Evolutionary conservation across 2,888 invertebrate species (phyloP).

Genomic region (Lycocerus yunnanus): DNA sequence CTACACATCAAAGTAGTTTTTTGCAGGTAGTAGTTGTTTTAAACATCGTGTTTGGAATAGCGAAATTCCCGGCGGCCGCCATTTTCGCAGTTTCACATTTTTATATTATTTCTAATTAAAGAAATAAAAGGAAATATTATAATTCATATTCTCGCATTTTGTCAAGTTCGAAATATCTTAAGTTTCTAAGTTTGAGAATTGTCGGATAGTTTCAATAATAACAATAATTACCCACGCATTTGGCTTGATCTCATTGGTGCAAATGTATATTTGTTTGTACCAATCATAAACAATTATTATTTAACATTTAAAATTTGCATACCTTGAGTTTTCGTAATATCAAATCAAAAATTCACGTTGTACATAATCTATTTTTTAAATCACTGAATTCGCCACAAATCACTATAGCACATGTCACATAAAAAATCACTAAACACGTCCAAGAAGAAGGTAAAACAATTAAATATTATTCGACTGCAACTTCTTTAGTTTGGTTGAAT

Average conservation of each 20-base stretch:
- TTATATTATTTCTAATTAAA: conserved; percentile 2
- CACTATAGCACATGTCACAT: conserved; percentile 20
- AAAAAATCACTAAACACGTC: conserved; percentile 12
- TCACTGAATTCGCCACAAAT: conserved; percentile 22
- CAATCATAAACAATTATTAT: background rate
- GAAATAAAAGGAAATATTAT: conserved; percentile 4
- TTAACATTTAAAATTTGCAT: conserved; percentile 5
- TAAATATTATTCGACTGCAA: background rate
- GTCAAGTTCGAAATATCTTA: background rate
- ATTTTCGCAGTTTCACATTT: conserved; percentile 23
- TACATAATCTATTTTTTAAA: conserved; percentile 23
- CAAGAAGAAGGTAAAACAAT: background rate
- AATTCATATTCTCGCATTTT: too few relatives aligned
- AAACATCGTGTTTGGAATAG: conserved; percentile 26
- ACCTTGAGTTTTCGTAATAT: conserved; percentile 28
- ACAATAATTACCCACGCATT: background rate
- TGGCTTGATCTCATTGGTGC: background rate
- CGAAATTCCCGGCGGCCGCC: conserved; percentile 31
- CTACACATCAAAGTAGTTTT: conserved; percentile 12
- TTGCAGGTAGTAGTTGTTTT: conserved; percentile 17
- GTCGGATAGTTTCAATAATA: background rate
- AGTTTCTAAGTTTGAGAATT: background rate
- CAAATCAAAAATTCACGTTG: conserved; percentile 21
- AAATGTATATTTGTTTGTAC: background rate
- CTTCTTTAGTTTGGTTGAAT: background rate